Evolutionary conservation across 1,140 invertebrate genomes (phyloP).

Genomic region (Plectus sambesii): DNA sequence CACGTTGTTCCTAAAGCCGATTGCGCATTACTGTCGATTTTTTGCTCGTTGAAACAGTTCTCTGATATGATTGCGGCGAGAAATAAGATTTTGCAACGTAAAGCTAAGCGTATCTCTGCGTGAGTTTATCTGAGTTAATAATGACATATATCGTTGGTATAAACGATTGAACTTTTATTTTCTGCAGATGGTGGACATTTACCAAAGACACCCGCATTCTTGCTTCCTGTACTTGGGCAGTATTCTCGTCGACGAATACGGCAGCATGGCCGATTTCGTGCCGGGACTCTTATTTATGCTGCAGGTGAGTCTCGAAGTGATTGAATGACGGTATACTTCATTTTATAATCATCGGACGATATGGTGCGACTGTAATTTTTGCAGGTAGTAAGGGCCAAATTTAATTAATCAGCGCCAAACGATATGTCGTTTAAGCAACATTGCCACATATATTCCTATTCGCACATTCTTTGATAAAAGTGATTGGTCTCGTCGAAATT

Average conservation of each 20-base stretch:
- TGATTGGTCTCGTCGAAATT: constrained; percentile 10
- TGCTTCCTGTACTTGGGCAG: constrained; percentile 88
- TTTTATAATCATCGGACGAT: background rate
- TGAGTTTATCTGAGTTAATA: constrained; percentile 1
- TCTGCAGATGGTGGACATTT: constrained; percentile 68
- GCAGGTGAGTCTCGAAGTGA: constrained; percentile 41
- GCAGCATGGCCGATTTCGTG: constrained; percentile 58
- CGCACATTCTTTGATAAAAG: no score
- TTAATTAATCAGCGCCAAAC: no score
- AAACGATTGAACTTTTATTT: no score
- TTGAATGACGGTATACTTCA: constrained; percentile 2
- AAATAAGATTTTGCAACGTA: no score
- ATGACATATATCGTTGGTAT: constrained; percentile 19
- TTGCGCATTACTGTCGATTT: no score
- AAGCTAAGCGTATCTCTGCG: no score
- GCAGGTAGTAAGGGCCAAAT: constrained; percentile 6
- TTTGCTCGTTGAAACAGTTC: no score
- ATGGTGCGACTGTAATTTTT: background rate
- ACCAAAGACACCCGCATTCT: constrained; percentile 69
- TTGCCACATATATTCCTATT: no score
- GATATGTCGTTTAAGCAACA: no score
- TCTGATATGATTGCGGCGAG: no score
- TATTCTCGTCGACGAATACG: constrained; percentile 89
- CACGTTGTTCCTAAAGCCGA: no score
- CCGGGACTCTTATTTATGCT: constrained; percentile 70